Percentiles rank a stretch among this genome's conserved stretches.
phyloP scores from a whole-genome alignment of 2,888 invertebrate genomes.

The Drosophila meridionalis region DNA sequence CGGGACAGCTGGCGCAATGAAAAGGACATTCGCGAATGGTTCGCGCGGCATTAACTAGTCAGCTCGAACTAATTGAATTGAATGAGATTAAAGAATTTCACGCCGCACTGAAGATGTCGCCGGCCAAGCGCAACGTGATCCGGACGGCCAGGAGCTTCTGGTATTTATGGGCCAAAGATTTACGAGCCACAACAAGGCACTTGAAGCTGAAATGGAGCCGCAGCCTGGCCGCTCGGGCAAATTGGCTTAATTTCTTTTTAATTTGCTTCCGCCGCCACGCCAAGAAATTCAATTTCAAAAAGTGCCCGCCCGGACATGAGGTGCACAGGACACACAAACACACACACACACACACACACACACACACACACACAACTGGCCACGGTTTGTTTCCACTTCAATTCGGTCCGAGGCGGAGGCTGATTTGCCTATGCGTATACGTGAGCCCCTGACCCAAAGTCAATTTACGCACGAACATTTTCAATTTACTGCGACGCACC shows the following conservation, averaged over 20 bases:
- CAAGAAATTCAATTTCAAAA: slow-evolving; percentile 79
- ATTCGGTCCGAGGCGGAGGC: slow-evolving; percentile 26
- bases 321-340: slow-evolving; percentile 46
- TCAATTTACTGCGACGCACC: slow-evolving; percentile 64
- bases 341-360: slow-evolving; percentile 4
- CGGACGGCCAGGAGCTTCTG: slow-evolving; percentile 41
- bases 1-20: slow-evolving; percentile 34
- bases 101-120: slow-evolving; percentile 75
- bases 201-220: slow-evolving; percentile 74
- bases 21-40: slow-evolving; percentile 61
- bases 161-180: slow-evolving; percentile 82
- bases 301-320: slow-evolving; percentile 63
- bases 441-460: slow-evolving; percentile 44
- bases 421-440: slow-evolving; percentile 52
- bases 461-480: slow-evolving; percentile 81
- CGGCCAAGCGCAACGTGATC: slow-evolving; percentile 49
- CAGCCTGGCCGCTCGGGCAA: slow-evolving; percentile 69
- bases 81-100: slow-evolving; percentile 84
- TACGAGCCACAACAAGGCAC: slow-evolving; percentile 77
- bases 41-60: slow-evolving; percentile 78
- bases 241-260: slow-evolving; percentile 85
- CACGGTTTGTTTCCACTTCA: slow-evolving; percentile 61
- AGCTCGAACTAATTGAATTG: slow-evolving; percentile 85
- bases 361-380: slow-evolving; percentile 8
- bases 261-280: slow-evolving; percentile 80